phyloP scores from a whole-genome alignment of 2,888 invertebrate genomes.

The Trissolcus brochymenae region DNA sequence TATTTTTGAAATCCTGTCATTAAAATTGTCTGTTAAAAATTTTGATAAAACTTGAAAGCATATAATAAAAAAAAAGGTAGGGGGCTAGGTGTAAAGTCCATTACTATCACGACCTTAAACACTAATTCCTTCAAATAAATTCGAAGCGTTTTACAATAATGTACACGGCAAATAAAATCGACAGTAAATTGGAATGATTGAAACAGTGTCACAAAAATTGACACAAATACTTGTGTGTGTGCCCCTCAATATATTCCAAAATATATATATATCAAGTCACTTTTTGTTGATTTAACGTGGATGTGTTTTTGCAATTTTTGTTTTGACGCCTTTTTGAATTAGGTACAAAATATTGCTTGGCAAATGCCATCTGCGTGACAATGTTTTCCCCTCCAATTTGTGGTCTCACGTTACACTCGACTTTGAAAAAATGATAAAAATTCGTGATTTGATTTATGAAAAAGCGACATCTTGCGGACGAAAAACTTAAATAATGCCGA shows the following conservation, averaged over 20 bases:
- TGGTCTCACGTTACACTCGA: not conserved
- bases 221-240: slow-evolving; percentile 37
- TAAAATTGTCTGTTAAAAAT: not conserved
- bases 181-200: slow-evolving; percentile 29
- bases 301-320: slow-evolving; percentile 5
- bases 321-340: slow-evolving; percentile 23
- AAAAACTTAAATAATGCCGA: slow-evolving; percentile 12
- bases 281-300: slow-evolving; percentile 10
- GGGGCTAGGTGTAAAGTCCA: not conserved
- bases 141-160: slow-evolving; percentile 29
- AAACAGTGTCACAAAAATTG: slow-evolving; percentile 40
- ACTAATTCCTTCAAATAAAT: slow-evolving; percentile 34
- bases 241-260: slow-evolving; percentile 34
- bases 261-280: slow-evolving; percentile 39
- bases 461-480: slow-evolving; percentile 25
- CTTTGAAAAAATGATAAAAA: too few species aligned
- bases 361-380: slow-evolving; percentile 10
- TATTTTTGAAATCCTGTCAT: not conserved
- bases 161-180: slow-evolving; percentile 30
- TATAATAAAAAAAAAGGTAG: slow-evolving; percentile 6
- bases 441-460: too few species aligned
- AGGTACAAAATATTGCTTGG: slow-evolving; percentile 26
- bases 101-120: slow-evolving; percentile 21
- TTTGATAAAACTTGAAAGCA: not conserved
- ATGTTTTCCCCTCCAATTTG: not conserved